A percentile compares a stretch with the other conserved stretches of the same genome.
Evolutionary conservation across 2,888 invertebrate species (phyloP).

Genomic region (Eilema depressum): DNA sequence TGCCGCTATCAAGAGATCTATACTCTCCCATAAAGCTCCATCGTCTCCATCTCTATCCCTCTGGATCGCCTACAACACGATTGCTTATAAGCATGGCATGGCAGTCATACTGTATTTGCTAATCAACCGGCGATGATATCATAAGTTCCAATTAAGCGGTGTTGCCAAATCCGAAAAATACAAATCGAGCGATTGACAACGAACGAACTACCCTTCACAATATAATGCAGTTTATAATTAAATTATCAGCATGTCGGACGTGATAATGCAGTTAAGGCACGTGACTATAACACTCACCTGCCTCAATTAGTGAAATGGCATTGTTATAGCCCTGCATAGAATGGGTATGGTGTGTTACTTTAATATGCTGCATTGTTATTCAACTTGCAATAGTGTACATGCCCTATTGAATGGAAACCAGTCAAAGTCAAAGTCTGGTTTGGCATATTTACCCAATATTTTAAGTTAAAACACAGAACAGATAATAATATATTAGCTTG

Average conservation of each 20-base stretch:
- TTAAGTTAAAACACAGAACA: too few relatives aligned
- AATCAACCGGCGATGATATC: too few relatives aligned
- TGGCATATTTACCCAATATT: background rate
- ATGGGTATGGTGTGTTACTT: background rate
- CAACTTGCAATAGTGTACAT: background rate
- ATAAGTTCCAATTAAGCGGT: background rate
- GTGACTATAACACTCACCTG: slow-evolving; percentile 41
- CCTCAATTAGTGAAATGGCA: slow-evolving; percentile 25
- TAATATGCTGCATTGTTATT: background rate
- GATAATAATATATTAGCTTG: too few relatives aligned
- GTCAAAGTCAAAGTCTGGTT: background rate
- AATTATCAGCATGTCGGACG: slow-evolving; percentile 42
- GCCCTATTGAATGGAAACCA: too few relatives aligned
- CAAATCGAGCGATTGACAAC: background rate
- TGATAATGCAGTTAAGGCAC: slow-evolving; percentile 57
- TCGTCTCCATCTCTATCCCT: too few relatives aligned
- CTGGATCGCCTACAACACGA: too few relatives aligned
- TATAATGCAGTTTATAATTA: slow-evolving; percentile 36
- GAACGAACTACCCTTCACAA: slow-evolving; percentile 13
- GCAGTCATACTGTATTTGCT: too few relatives aligned
- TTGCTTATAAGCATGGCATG: too few relatives aligned
- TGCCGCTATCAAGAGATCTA: too few relatives aligned
- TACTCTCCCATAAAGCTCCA: too few relatives aligned
- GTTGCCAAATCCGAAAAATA: background rate
- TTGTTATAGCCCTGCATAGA: background rate